These are phyloP conservation scores for Eciton burchellii DNA, from an alignment of 1,140 invertebrate species.

Conservation along the genomic window DNA sequence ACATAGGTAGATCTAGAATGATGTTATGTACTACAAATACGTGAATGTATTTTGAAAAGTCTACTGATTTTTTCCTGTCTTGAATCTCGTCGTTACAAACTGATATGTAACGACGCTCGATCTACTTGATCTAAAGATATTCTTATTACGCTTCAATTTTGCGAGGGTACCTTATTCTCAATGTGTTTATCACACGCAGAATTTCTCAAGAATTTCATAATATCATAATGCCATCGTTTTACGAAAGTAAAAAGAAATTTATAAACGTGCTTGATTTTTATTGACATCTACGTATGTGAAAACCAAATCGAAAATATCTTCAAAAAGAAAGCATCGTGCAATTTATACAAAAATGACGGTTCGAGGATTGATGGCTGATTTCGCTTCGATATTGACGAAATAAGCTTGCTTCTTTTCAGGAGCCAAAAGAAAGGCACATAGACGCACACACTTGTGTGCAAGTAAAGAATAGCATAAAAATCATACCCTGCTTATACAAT, in stretches of 20 bases:
- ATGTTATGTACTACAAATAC: constrained; percentile 37
- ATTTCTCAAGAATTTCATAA: constrained; percentile 7
- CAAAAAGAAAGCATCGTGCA: constrained; percentile 54
- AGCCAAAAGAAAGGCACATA: constrained; percentile 58
- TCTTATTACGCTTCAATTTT: constrained; percentile 45
- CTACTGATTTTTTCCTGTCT: constrained; percentile 14
- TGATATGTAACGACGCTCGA: constrained; percentile 33
- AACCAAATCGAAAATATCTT: not conserved
- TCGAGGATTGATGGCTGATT: constrained; percentile 30
- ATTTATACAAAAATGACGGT: constrained; percentile 23
- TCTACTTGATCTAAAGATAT: constrained; percentile 35
- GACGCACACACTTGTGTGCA: constrained; percentile 55
- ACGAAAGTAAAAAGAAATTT: not conserved
- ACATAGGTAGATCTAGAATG: constrained; percentile 46
- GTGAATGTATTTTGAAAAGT: constrained; percentile 24
- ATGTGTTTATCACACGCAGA: constrained; percentile 10
- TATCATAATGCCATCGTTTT: not conserved
- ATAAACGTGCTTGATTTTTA: not conserved
- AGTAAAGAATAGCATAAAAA: constrained; percentile 37
- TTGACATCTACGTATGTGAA: not conserved
- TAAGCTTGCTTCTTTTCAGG: constrained; percentile 38
- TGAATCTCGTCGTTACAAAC: constrained; percentile 40
- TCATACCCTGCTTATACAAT: constrained; percentile 43
- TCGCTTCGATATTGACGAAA: constrained; percentile 22
- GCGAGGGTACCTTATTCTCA: constrained; percentile 5